Evolutionary conservation across 2,113 vertebrate genomes (phyloP), one percentile per base, ranked within the genome.

Genomic region (Upupa epops): DNA sequence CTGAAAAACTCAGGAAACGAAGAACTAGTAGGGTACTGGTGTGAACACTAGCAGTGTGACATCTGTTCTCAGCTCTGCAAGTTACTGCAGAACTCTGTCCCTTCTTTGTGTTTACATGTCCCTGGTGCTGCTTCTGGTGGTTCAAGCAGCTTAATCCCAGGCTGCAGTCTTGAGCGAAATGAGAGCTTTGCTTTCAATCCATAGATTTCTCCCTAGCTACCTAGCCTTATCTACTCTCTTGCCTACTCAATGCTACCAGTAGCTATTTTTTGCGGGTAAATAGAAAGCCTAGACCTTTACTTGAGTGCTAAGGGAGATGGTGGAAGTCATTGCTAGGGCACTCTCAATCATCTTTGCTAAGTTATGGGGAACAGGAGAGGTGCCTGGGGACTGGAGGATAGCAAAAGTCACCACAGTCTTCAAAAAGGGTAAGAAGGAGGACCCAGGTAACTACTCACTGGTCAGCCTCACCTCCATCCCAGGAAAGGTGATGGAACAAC

Each of bases 91-190:
- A 66, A 36, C 20, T 82, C 61, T 58, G 6, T n/a, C n/a, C 21
- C 34, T 80, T 29, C 7, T 0, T 0, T 10, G 12, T 7, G 3
- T 34, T 63, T 22, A 10, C 21, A 68, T 52, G 13, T 75, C 42
- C 32, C 31, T 10, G 6, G 17, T 37, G 48, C 36, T 70, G 16
- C 75, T 80, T 66, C 69, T 63, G 49, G 11, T 29, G 63, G 31
- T 25, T 52, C 2, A 2, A 52, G 49, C 20, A 66, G 28, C 0
- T 0, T 48, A 70, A 63, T 12, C 45, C 8, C 61, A 78, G 24
- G 29, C 8, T 1, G 49, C 14, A 70, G 42, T 16, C 54, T 40
- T 52, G 42, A 72, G 34, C 37, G 79, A 74, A 79, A 77, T 17
- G 8, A 45, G n/a, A 65, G 36, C 26, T 46, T 81, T 25, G 46